Conservation (phyloP, 2,113 vertebrate species). For the Mus spicilegus region DNA sequence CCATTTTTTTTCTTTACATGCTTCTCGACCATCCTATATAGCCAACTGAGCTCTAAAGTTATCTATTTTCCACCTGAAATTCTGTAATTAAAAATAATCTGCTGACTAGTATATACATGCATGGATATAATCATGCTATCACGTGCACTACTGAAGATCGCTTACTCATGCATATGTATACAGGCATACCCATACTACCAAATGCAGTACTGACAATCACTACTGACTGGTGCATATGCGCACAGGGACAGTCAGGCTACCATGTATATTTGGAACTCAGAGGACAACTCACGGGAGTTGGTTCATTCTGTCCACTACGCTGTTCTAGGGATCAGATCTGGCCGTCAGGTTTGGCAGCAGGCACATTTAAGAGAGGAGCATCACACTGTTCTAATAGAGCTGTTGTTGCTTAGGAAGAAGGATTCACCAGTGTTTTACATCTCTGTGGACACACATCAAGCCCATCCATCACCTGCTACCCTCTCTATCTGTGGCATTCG, state of each 20-base stretch:
- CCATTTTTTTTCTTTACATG: too few species aligned
- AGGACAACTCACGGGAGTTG: neutral
- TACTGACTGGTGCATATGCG: neutral
- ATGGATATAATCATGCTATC: neutral
- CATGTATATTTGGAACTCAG: neutral
- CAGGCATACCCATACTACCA: neutral
- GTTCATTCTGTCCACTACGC: neutral
- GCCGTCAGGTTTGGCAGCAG: neutral
- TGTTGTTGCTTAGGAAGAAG: neutral
- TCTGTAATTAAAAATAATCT: neutral
- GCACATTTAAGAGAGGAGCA: neutral
- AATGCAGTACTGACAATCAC: neutral
- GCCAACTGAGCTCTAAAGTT: neutral
- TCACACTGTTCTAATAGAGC: neutral
- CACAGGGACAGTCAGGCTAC: neutral
- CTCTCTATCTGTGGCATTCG: neutral
- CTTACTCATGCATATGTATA: neutral
- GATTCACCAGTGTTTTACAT: neutral
- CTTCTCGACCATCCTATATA: too few species aligned
- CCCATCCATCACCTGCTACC: neutral
- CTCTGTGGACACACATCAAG: neutral
- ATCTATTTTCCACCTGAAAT: neutral
- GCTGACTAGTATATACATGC: neutral
- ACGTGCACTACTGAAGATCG: neutral
- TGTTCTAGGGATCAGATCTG: neutral